These are phyloP conservation scores for Subanguina moxae DNA, from an alignment of 1,140 invertebrate species.

Conservation along the genomic window DNA sequence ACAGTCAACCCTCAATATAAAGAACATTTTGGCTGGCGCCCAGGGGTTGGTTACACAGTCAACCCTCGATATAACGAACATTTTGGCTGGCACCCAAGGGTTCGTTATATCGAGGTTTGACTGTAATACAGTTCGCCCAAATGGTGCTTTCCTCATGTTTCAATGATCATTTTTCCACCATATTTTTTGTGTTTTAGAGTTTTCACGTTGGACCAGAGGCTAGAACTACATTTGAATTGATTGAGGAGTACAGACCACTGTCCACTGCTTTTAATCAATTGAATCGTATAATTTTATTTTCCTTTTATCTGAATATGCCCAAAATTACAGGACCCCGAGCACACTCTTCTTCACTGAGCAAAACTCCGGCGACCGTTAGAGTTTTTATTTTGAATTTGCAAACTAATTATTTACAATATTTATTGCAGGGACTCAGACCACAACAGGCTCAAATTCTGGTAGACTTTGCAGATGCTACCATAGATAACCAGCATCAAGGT, in stretches of 20 bases:
- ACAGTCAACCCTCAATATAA: not conserved
- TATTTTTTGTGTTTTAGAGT: not conserved
- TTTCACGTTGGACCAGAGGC: conserved; percentile 34
- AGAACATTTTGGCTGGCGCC: no score
- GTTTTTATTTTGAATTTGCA: no score
- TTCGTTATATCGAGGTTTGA: no score
- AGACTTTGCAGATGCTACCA: conserved; percentile 21
- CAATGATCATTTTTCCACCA: not conserved
- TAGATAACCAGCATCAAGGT: conserved; percentile 2
- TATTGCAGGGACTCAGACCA: conserved; percentile 1
- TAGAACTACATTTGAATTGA: conserved; percentile 29
- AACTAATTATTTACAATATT: no score
- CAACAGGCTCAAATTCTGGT: conserved; percentile 32
- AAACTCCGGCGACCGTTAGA: conserved; percentile 1
- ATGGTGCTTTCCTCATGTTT: not conserved
- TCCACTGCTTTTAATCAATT: conserved; percentile 37
- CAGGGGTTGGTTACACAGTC: no score
- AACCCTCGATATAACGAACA: no score
- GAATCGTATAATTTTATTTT: conserved; percentile 22
- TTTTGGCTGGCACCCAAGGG: no score
- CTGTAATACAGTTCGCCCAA: no score
- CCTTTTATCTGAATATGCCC: conserved; percentile 17
- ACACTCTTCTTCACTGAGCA: conserved; percentile 26
- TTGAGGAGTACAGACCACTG: conserved; percentile 34
- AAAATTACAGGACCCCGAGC: conserved; percentile 25